A percentile compares a stretch with the other conserved stretches of the same genome.
Conservation (phyloP, 2,888 invertebrate species). For the Dascillus cervinus region DNA sequence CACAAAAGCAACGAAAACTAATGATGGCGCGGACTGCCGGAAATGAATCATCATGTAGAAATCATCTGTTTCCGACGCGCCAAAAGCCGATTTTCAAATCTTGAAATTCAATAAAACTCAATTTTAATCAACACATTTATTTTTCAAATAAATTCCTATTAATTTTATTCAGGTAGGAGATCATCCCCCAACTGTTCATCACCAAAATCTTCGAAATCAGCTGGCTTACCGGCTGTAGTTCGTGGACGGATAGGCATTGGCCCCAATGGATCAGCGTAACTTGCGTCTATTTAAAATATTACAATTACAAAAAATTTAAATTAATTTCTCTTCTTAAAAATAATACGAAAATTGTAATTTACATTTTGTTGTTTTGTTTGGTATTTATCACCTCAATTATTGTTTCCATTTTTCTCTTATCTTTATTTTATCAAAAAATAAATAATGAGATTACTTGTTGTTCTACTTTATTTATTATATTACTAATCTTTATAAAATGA, state of each 20-base stretch:
- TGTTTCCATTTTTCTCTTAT: no score
- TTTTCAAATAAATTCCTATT: no score
- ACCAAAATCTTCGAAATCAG: conserved; percentile 58
- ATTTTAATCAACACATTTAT: no score
- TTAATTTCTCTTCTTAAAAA: conserved; percentile 8
- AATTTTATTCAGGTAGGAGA: conserved; percentile 57
- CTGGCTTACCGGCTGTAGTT: conserved; percentile 47
- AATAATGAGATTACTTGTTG: no score
- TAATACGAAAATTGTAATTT: no score
- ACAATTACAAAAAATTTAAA: conserved; percentile 2
- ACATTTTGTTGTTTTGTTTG: no score
- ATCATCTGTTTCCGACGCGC: conserved; percentile 25
- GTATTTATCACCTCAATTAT: no score
- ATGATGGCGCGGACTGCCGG: conserved; percentile 21
- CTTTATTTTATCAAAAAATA: no score
- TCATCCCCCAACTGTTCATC: conserved; percentile 70
- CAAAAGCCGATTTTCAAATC: no score
- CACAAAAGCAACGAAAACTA: conserved; percentile 21
- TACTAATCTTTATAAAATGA: no score
- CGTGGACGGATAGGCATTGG: conserved; percentile 49
- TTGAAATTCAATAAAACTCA: no score
- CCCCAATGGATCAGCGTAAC: conserved; percentile 51
- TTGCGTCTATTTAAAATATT: conserved; percentile 39
- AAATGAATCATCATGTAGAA: conserved; percentile 22
- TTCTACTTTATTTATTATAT: no score